phyloP scores from a whole-genome alignment of 2,888 invertebrate genomes.

The Eristalis tenax region DNA sequence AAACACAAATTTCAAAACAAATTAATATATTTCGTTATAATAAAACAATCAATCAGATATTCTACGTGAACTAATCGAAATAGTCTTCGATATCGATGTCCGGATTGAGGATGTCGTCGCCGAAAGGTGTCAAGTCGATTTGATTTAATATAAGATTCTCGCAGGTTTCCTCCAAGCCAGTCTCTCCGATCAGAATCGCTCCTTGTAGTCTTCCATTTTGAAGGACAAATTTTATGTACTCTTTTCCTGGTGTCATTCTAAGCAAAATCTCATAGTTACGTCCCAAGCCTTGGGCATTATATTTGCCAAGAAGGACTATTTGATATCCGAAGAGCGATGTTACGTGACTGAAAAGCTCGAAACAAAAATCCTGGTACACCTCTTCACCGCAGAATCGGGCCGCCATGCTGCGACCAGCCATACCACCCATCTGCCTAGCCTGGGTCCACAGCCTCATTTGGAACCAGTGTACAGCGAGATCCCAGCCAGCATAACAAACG shows the following conservation, averaged over 20 bases:
- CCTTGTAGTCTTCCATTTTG: constrained; percentile 93
- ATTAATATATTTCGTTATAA: not conserved
- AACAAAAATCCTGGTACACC: constrained; percentile 94
- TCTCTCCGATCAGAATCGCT: constrained; percentile 97
- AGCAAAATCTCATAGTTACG: constrained; percentile 91
- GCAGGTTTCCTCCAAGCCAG: constrained; percentile 98
- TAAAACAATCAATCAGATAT: constrained; percentile 39
- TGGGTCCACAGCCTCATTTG: constrained; percentile 99
- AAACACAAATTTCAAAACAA: not conserved
- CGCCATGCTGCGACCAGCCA: constrained; percentile 95
- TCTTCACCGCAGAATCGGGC: constrained; percentile 83
- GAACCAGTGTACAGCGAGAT: constrained; percentile 90
- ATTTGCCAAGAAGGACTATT: constrained; percentile 94
- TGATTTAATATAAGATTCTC: constrained; percentile 98
- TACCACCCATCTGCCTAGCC: constrained; percentile 97
- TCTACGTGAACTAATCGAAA: constrained; percentile 88
- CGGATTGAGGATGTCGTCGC: constrained; percentile 96
- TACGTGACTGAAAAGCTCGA: constrained; percentile 98
- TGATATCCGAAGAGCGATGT: constrained; percentile 97
- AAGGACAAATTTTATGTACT: constrained; percentile 94
- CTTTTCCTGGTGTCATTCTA: constrained; percentile 89
- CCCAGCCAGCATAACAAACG: constrained; percentile 93
- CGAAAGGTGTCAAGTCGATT: constrained; percentile 92
- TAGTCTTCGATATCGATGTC: constrained; percentile 99
- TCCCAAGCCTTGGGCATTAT: constrained; percentile 94